Conservation (phyloP, 2,113 vertebrate species). For the Chamaetylas fuelleborni region DNA sequence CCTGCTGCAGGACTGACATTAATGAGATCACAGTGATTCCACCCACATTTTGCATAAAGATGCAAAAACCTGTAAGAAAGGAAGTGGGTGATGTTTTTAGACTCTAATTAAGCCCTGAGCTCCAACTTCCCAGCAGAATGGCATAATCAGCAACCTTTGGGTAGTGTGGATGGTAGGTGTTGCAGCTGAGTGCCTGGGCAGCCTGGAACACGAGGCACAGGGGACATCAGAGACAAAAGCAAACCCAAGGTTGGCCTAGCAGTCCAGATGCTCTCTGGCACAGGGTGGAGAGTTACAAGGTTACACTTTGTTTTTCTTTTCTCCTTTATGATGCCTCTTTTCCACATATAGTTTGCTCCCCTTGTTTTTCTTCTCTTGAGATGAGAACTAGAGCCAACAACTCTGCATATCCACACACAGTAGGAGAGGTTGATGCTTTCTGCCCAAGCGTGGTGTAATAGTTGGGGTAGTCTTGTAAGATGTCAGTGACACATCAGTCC, state of each 20-base stretch:
- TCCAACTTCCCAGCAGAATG: neutral
- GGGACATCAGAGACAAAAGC: neutral
- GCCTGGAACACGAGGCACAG: neutral
- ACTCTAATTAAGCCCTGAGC: constrained; percentile 17
- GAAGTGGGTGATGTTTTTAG: constrained; percentile 39
- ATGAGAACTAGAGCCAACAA: neutral
- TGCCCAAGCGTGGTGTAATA: rapidly evolving
- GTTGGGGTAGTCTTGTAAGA: neutral
- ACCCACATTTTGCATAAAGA: constrained; percentile 43
- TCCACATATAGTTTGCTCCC: neutral
- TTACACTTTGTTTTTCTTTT: neutral
- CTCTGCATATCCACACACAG: rapidly evolving
- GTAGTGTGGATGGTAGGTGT: neutral
- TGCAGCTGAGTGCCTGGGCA: neutral
- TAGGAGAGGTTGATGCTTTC: neutral
- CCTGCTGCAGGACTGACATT: neutral
- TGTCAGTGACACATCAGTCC: neutral
- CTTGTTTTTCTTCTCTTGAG: neutral
- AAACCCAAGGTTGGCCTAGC: neutral
- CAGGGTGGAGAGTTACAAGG: neutral
- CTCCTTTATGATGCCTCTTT: neutral
- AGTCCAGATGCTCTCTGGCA: neutral
- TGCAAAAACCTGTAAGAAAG: neutral
- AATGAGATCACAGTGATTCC: constrained; percentile 11
- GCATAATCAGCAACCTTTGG: neutral